A percentile compares a stretch with the other conserved stretches of the same genome.
These are phyloP conservation scores for Caenorhabditis briggsae DNA, from an alignment of 1,140 invertebrate genomes.

Conservation along the genomic window DNA sequence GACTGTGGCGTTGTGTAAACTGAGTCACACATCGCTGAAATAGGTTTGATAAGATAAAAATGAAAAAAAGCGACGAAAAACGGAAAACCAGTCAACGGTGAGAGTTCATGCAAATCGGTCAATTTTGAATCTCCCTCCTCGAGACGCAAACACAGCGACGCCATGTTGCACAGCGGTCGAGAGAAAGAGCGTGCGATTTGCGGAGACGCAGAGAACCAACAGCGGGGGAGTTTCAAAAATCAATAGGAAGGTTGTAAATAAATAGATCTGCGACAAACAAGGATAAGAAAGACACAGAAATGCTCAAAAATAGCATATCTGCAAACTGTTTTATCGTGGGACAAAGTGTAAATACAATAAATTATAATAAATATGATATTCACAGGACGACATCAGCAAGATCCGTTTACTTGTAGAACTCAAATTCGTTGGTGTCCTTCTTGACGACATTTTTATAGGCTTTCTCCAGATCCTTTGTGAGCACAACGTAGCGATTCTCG, in stretches of 20 bases:
- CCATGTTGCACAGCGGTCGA: neutral
- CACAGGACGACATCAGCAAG: neutral
- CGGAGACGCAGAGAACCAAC: neutral
- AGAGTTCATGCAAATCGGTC: no score
- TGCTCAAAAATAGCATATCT: no score
- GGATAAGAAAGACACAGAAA: no score
- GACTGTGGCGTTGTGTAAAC: constrained; percentile 34
- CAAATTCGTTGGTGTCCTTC: constrained; percentile 98
- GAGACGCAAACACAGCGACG: neutral
- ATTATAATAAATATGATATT: neutral
- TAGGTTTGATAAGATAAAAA: neutral
- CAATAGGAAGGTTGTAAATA: no score
- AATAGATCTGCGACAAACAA: no score
- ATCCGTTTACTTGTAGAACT: constrained; percentile 94
- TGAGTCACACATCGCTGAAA: constrained; percentile 28
- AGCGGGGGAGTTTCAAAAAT: neutral
- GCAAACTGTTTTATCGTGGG: neutral
- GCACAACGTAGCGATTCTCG: constrained; percentile 97
- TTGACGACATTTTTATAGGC: constrained; percentile 99
- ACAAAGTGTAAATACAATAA: constrained; percentile 34
- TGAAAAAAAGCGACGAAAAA: neutral
- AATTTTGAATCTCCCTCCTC: constrained; percentile 3
- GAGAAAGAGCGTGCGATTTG: neutral
- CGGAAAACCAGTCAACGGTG: neutral
- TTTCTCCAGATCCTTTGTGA: constrained; percentile 99